Evolutionary conservation across 2,888 invertebrate species (phyloP), one percentile per base, ranked within the genome.

Genomic region (Carabus problematicus): DNA sequence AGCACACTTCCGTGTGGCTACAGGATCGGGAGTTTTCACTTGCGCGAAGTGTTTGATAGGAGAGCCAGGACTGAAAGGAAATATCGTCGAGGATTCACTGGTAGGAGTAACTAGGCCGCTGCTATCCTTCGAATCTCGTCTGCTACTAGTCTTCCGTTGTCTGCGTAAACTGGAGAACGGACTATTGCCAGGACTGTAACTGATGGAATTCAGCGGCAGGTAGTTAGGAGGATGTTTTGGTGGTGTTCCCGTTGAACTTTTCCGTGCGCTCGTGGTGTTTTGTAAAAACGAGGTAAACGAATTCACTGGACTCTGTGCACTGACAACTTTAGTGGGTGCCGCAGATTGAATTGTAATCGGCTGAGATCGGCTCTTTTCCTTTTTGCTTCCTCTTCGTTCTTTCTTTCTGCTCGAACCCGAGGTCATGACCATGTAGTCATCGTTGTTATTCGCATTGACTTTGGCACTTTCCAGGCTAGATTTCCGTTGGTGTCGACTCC

Each of bases 1-100:
- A 3, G 78, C 75, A 68, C 78, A 78, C 74, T 80, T 81, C 43
- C 79, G 72, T 3, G 74, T 74, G 43, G 76, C 74, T 49, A 74
- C 75, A 54, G 71, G 63, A 11, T 71, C 71, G 3, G 71, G 75
- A 19, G 59, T 73, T 72, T 68, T 75, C 8, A 71, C 64, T 16
- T 82, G 79, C 6, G 29, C 6, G 60, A 82, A 81, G 0, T 82
- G 78, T 72, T 86, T 87, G 18, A 85, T 82, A 0, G 89, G 89
- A 73, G 89, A 89, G 77, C 89, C 89, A 54, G 89, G 79, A 70
- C 87, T 89, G 75, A 90, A 84, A 1, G 90, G 89, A 78, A 91
- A 91, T 70, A 90, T 87, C 0, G 89, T 88, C 67, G 86, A 85
- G 6, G 87, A 80, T 68, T 84, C 84, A 2, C 85, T 88, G 55